phyloP scores from a whole-genome alignment of 1,140 invertebrate genomes.

The Leptopilina clavipes region DNA sequence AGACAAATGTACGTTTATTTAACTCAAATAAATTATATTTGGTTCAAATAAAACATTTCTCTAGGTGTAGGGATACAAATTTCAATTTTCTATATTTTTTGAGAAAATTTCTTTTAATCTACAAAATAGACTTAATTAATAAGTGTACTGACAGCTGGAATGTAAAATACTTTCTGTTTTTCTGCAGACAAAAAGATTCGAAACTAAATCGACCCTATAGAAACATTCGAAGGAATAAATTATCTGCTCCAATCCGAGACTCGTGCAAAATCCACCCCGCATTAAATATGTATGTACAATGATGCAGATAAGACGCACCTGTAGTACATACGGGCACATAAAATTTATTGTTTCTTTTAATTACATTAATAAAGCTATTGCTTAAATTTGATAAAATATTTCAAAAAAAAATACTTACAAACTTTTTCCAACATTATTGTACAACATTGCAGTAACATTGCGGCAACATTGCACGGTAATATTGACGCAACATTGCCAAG shows the following conservation, averaged over 20 bases:
- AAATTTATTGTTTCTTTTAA: slow-evolving; percentile 38
- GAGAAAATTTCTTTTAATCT: not conserved
- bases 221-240: slow-evolving; percentile 57
- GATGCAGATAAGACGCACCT: slow-evolving; percentile 64
- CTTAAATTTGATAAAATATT: too few species aligned
- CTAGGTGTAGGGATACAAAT: too few species aligned
- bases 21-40: too few species aligned
- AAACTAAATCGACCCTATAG: slow-evolving; percentile 52
- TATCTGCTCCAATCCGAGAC: slow-evolving; percentile 61
- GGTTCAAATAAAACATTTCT: too few species aligned
- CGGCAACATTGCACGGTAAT: too few species aligned
- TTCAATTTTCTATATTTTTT: too few species aligned
- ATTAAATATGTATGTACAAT: slow-evolving; percentile 62
- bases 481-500: too few species aligned
- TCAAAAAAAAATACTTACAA: too few species aligned
- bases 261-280: slow-evolving; percentile 63
- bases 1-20: too few species aligned
- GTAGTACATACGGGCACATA: slow-evolving; percentile 53
- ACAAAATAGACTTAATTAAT: not conserved
- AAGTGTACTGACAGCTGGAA: slow-evolving; percentile 2
- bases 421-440: too few species aligned
- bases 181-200: slow-evolving; percentile 55
- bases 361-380: too few species aligned
- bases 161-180: slow-evolving; percentile 38
- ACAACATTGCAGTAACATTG: too few species aligned